These are phyloP conservation scores for Acronicta psi DNA, from an alignment of 2,888 invertebrate species.

Conservation along the genomic window DNA sequence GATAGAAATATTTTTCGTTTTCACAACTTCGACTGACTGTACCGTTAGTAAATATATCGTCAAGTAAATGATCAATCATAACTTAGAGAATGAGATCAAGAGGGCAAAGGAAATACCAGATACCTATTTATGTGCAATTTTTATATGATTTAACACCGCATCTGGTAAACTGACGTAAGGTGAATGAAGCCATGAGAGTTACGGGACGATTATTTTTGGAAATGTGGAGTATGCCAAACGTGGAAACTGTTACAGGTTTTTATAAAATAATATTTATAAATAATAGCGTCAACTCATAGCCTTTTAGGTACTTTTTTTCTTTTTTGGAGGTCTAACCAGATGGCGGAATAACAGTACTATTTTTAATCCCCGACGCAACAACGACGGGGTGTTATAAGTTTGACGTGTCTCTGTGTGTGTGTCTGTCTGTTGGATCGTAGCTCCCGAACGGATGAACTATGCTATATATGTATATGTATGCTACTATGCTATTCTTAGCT, in stretches of 20 bases:
- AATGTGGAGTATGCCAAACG: conserved; percentile 43
- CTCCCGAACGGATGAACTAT: too few relatives aligned
- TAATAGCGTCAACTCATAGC: too few relatives aligned
- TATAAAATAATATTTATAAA: too few relatives aligned
- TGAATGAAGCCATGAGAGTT: conserved; percentile 28
- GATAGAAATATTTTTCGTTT: conserved; percentile 2
- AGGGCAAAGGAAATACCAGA: conserved; percentile 73
- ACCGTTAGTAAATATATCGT: conserved; percentile 61
- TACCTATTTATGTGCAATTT: conserved; percentile 61
- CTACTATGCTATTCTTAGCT: too few relatives aligned
- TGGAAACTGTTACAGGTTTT: conserved; percentile 8
- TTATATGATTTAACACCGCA: conserved; percentile 63
- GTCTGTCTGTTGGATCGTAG: too few relatives aligned
- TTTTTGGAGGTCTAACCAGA: too few relatives aligned
- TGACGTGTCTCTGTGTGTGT: too few relatives aligned
- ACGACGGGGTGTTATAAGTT: too few relatives aligned
- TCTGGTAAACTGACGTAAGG: conserved; percentile 31
- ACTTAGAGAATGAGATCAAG: conserved; percentile 73
- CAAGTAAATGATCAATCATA: conserved; percentile 73
- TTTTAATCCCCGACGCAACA: too few relatives aligned
- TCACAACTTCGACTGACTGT: conserved; percentile 52
- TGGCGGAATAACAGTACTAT: too few relatives aligned
- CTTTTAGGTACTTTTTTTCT: too few relatives aligned
- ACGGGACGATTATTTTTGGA: conserved; percentile 24
- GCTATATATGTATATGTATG: too few relatives aligned